phyloP scores from a whole-genome alignment of 1,140 invertebrate genomes.

The Atta colombica region DNA sequence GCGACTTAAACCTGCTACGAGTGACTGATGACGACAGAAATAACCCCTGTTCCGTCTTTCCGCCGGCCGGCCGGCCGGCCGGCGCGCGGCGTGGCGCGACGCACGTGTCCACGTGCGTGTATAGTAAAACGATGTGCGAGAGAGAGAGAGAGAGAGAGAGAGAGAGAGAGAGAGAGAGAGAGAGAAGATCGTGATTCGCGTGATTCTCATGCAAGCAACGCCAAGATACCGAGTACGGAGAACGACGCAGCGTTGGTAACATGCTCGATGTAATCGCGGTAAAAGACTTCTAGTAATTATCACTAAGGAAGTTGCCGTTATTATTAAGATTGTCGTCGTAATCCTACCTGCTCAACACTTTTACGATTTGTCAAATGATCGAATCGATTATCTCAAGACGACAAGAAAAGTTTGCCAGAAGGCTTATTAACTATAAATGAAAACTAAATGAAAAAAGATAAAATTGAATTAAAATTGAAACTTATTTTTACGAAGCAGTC shows the following conservation, averaged over 20 bases:
- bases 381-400: slow-evolving; percentile 25
- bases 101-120: slow-evolving; percentile 80
- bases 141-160: neutral
- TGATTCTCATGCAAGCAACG: slow-evolving; percentile 55
- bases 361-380: slow-evolving; percentile 14
- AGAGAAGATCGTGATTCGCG: slow-evolving; percentile 40
- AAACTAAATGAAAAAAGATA: neutral
- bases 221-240: neutral
- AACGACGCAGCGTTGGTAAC: slow-evolving; percentile 2
- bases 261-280: slow-evolving; percentile 13
- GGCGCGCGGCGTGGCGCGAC: slow-evolving; percentile 38
- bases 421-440: neutral
- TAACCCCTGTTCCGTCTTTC: slow-evolving; percentile 75
- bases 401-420: neutral
- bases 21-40: slow-evolving; percentile 84
- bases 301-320: slow-evolving; percentile 14
- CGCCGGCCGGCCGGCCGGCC: slow-evolving; percentile 70
- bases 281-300: slow-evolving; percentile 47
- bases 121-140: slow-evolving; percentile 63
- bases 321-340: slow-evolving; percentile 35
- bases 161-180: no score
- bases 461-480: neutral
- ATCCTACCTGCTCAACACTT: neutral
- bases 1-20: slow-evolving; percentile 67
- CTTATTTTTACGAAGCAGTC: neutral